phyloP scores from a whole-genome alignment of 2,113 vertebrate genomes.

The Oryzias javanicus region DNA sequence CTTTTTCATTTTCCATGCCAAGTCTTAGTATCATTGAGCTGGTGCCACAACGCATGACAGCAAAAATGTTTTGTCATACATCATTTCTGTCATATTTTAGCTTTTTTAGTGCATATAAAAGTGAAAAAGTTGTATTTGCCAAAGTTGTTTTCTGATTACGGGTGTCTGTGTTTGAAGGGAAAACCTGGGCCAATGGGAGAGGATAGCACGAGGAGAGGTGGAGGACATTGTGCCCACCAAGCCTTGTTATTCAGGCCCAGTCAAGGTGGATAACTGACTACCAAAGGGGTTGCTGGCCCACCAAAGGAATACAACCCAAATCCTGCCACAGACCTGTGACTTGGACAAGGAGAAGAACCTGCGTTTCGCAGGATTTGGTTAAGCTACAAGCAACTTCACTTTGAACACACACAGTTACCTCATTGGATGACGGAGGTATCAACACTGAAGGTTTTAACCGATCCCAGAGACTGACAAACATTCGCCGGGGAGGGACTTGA shows the following conservation, averaged over 20 bases:
- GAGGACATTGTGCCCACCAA: slow-evolving; percentile 75
- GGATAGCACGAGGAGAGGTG: slow-evolving; percentile 86
- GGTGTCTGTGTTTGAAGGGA: slow-evolving; percentile 76
- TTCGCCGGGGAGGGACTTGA: slow-evolving; percentile 46
- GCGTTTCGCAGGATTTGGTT: slow-evolving; percentile 55
- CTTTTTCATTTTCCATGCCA: no score
- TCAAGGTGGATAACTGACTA: slow-evolving; percentile 87
- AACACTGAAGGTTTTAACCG: slow-evolving; percentile 63
- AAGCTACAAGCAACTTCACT: slow-evolving; percentile 67
- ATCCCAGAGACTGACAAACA: slow-evolving; percentile 66
- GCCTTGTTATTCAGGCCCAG: slow-evolving; percentile 77
- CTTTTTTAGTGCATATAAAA: neutral
- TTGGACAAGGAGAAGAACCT: slow-evolving; percentile 46
- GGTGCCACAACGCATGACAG: neutral
- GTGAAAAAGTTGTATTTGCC: neutral
- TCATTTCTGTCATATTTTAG: neutral
- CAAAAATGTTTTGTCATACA: slow-evolving; percentile 5
- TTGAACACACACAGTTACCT: slow-evolving; percentile 79
- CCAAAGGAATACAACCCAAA: slow-evolving; percentile 55
- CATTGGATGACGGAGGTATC: slow-evolving; percentile 76
- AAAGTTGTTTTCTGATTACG: slow-evolving; percentile 5
- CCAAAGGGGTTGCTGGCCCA: slow-evolving; percentile 41
- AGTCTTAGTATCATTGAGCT: no score
- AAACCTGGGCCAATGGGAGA: slow-evolving; percentile 95
- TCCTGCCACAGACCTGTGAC: slow-evolving; percentile 51